These are phyloP conservation scores for Rhabdornis inornatus DNA, from an alignment of 2,113 vertebrate species.

Conservation along the genomic window DNA sequence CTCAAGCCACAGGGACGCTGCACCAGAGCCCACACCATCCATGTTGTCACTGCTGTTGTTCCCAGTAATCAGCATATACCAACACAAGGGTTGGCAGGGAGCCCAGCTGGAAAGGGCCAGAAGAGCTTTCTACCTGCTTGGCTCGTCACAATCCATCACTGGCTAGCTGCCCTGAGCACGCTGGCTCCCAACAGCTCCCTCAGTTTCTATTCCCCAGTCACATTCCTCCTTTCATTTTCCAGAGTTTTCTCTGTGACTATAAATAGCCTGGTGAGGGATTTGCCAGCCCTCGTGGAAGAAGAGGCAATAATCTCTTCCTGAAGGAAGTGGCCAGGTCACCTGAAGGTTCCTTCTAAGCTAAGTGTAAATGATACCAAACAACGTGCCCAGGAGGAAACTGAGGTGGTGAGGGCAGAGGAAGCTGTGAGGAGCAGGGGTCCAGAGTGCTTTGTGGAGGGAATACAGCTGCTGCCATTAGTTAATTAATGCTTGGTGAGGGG, in stretches of 20 bases:
- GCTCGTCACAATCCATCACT: fast-evolving
- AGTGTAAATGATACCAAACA: not conserved
- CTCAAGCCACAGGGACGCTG: not conserved
- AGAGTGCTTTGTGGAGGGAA: fast-evolving
- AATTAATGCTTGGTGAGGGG: not conserved
- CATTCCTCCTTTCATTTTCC: not conserved
- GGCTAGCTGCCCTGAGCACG: not conserved
- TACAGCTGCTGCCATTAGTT: not conserved
- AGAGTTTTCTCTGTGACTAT: not conserved
- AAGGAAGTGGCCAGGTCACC: not conserved
- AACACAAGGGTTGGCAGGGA: not conserved
- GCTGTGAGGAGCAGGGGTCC: not conserved
- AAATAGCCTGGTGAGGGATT: not conserved
- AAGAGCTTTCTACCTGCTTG: not conserved
- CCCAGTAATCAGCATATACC: not conserved
- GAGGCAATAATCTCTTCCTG: not conserved
- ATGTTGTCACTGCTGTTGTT: not conserved
- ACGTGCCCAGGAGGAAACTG: not conserved
- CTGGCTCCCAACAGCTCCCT: not conserved
- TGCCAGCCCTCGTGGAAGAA: not conserved
- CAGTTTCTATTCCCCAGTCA: not conserved
- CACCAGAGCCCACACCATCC: not conserved
- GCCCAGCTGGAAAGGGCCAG: not conserved
- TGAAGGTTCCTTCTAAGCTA: not conserved
- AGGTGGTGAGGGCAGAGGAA: not conserved